Conservation (phyloP, 2,797 vertebrate species). For the Onychomys arenicola region DNA sequence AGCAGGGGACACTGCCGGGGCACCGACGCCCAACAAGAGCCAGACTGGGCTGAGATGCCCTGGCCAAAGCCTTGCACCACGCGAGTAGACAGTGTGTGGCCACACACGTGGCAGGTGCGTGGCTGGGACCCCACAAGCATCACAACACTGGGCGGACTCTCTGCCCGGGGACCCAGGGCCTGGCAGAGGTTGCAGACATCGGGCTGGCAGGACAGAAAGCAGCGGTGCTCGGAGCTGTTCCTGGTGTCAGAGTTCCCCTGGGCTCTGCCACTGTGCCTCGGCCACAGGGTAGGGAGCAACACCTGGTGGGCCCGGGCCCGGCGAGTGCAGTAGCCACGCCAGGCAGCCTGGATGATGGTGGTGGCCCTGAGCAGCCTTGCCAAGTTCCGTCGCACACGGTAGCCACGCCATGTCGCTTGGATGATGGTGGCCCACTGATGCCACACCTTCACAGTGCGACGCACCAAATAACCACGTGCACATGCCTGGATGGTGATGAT, state of each 20-base stretch:
- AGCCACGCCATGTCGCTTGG: slow-evolving; percentile 71
- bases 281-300: accelerated
- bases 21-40: accelerated
- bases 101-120: slow-evolving; percentile 75
- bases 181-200: slow-evolving; percentile 54
- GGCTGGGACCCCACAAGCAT: slow-evolving; percentile 64
- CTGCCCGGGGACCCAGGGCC: not conserved
- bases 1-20: accelerated
- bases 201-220: slow-evolving; percentile 75
- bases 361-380: not conserved
- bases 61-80: slow-evolving; percentile 73
- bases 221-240: not conserved
- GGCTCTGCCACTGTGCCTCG: accelerated
- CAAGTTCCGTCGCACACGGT: slow-evolving; percentile 33
- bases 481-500: slow-evolving; percentile 51
- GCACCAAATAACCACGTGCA: slow-evolving; percentile 64
- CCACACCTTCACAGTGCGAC: slow-evolving; percentile 40
- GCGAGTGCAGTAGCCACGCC: slow-evolving; percentile 68
- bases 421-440: slow-evolving; percentile 68
- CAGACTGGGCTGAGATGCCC: accelerated
- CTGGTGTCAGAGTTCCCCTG: accelerated
- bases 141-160: slow-evolving; percentile 45
- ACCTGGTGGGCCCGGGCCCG: too few relatives aligned
- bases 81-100: slow-evolving; percentile 54
- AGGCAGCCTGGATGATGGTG: slow-evolving; percentile 63